Evolutionary conservation across 2,888 invertebrate genomes (phyloP), one percentile per base, ranked within the genome.

Genomic region (Callinectes sapidus): DNA sequence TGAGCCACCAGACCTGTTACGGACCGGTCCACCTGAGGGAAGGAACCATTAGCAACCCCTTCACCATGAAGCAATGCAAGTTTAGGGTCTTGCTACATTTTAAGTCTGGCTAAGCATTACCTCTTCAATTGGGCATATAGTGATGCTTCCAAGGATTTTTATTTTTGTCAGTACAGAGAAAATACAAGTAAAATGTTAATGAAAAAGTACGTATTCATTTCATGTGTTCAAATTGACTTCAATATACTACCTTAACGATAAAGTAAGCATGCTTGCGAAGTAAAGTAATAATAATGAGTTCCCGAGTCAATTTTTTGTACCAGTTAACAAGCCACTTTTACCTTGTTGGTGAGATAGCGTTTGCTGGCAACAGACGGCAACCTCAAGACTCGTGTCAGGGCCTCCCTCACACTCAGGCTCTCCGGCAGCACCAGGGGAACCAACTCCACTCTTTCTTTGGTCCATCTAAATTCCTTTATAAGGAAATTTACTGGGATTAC

Each of bases 1-100:
- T 99, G 99, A 0, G 98, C 99, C 92, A 99, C 97, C 28, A 99
- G 96, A 0, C 99, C 99, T 1, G 98, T 98, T 14, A 99, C 99
- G 95, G 99, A 99, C 85, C 99, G 97, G 95, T 98, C 98, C 28
- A 99, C 99, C 94, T 94, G 92, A 32, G 39, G 23, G 28, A 61
- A 28, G 23, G 28, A 61, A 28, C 23, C 3, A 42, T n/a, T 18
- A 54, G 10, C 32, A 90, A 16, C 10, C 14, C 13, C 23, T 32
- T 3, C 28, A 55, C 35, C 16, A 66, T 1, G 13, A 71, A 10
- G 10, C 28, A 28, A 71, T 71, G n/a, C 10, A 13, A n/a, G 71
- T 28, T 28, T 61, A 23, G 18, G 61, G 16, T 3, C 23, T 61
- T 2, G 13, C 18, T 61, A 23, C 61, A 2, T 23, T 2, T 61